Percentiles rank a stretch among this genome's conserved stretches.
phyloP scores from a whole-genome alignment of 2,797 vertebrate species.

The Mormyrus proboscirostris region DNA sequence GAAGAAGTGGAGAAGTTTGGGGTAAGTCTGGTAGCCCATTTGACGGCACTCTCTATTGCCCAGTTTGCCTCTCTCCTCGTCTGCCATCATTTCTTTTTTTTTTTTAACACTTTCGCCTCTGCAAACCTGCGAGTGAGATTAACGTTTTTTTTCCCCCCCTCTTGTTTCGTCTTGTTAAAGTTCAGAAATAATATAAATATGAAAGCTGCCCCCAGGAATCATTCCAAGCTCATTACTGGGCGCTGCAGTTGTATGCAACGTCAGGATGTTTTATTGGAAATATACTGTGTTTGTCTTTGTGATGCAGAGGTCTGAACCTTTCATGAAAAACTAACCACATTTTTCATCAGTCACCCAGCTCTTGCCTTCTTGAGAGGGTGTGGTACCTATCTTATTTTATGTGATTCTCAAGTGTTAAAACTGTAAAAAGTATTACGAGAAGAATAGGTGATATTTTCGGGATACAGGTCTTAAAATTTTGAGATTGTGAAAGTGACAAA shows the following conservation, averaged over 20 bases:
- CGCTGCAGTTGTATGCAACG: not conserved
- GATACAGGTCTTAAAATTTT: not conserved
- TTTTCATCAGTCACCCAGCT: constrained; percentile 8
- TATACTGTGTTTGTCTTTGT: not conserved
- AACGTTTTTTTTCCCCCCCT: not conserved
- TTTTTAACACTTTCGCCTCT: constrained; percentile 25
- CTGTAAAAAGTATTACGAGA: not conserved
- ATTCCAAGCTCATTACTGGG: not conserved
- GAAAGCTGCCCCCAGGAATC: not conserved
- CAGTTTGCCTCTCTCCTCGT: constrained; percentile 38
- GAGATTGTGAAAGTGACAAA: not conserved
- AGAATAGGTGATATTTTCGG: not conserved
- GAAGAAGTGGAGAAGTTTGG: constrained; percentile 86
- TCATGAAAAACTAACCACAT: constrained; percentile 20
- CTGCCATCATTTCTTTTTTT: constrained; percentile 49
- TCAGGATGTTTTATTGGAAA: not conserved
- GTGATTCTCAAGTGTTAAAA: constrained; percentile 1
- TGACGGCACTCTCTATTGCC: constrained; percentile 45
- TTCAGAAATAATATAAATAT: not conserved
- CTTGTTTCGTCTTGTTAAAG: not conserved
- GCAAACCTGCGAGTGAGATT: constrained; percentile 29
- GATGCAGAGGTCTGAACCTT: not conserved
- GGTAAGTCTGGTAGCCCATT: constrained; percentile 69
- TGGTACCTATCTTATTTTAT: not conserved
- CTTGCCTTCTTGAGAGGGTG: not conserved